phyloP scores from a whole-genome alignment of 2,888 invertebrate species.

The Dicranocentrus wangi region DNA sequence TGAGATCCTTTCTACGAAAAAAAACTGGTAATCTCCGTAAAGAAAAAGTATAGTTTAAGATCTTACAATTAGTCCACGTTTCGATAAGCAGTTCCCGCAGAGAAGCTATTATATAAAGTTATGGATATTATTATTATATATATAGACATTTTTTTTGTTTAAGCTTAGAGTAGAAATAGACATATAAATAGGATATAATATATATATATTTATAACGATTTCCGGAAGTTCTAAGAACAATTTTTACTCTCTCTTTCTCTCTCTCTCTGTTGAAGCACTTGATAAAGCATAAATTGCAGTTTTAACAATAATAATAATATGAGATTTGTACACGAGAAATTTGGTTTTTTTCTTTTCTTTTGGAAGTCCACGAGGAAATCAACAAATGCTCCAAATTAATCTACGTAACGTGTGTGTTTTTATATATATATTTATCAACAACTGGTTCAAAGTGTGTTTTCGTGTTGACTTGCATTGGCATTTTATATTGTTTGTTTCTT shows the following conservation, averaged over 20 bases:
- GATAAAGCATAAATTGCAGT: slow-evolving; percentile 17
- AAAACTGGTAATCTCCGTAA: too few relatives aligned
- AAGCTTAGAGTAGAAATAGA: too few relatives aligned
- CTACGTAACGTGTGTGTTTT: neutral
- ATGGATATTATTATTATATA: too few relatives aligned
- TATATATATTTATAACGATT: neutral
- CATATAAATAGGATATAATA: neutral
- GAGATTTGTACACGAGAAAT: slow-evolving; percentile 37
- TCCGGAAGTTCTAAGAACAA: slow-evolving; percentile 24
- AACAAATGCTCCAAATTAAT: neutral
- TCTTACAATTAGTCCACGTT: too few relatives aligned
- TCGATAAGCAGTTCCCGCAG: too few relatives aligned
- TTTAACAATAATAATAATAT: slow-evolving; percentile 21
- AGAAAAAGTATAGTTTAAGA: neutral
- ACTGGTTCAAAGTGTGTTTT: slow-evolving; percentile 2
- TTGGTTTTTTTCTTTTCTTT: slow-evolving; percentile 2
- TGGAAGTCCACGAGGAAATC: slow-evolving; percentile 38
- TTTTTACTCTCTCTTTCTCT: too few relatives aligned
- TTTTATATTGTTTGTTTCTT: neutral
- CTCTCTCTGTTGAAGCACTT: slow-evolving; percentile 39
- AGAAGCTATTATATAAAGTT: too few relatives aligned
- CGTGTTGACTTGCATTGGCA: slow-evolving; percentile 12
- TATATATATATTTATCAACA: neutral
- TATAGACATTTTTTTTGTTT: too few relatives aligned
- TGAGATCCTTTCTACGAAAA: too few relatives aligned